These are phyloP conservation scores for Poecile atricapillus DNA, from an alignment of 2,113 vertebrate species.

Conservation along the genomic window DNA sequence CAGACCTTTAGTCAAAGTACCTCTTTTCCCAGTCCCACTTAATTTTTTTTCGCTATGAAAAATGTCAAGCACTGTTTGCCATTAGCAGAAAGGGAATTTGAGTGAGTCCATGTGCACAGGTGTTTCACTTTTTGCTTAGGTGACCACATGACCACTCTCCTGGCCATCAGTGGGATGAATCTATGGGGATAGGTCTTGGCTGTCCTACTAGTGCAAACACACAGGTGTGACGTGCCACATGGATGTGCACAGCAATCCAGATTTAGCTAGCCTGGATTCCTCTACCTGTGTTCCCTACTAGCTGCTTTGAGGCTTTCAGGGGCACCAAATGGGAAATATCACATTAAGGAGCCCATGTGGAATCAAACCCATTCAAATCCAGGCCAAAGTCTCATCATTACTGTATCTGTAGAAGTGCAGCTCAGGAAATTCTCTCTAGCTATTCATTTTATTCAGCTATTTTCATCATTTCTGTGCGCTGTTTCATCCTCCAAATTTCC, in stretches of 20 bases:
- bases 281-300: neutral
- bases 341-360: neutral
- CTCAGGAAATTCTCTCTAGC: neutral
- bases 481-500: neutral
- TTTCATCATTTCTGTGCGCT: neutral
- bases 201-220: neutral
- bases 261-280: neutral
- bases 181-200: neutral
- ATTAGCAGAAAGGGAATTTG: neutral
- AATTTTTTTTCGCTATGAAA: neutral
- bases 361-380: neutral
- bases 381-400: neutral
- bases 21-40: neutral
- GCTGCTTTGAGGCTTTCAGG: neutral
- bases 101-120: neutral
- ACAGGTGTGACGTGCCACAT: neutral
- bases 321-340: neutral
- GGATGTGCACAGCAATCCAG: neutral
- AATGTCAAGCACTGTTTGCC: neutral
- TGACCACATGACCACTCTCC: too few species aligned
- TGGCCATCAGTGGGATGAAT: neutral
- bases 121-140: neutral
- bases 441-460: neutral
- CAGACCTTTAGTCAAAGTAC: neutral
- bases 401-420: neutral